A percentile compares a stretch with the other conserved stretches of the same genome.
Evolutionary conservation across 1,140 invertebrate genomes (phyloP).

Genomic region (Babylonia areolata): DNA sequence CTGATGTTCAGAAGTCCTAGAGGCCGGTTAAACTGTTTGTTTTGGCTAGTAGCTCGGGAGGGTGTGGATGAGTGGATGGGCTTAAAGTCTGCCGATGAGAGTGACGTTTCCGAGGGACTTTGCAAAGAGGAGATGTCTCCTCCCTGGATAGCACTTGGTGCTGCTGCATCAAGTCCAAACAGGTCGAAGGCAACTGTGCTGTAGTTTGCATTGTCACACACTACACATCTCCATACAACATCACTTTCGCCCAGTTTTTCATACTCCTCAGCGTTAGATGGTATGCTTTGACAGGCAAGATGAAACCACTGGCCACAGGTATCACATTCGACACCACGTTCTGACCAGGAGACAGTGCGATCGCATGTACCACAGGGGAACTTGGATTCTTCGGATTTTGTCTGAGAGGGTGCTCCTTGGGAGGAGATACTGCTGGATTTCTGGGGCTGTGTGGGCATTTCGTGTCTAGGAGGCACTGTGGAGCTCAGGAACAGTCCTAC

Average conservation of each 20-base stretch:
- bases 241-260: background rate
- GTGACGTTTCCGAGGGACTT: background rate
- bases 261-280: background rate
- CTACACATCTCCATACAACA: background rate
- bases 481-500: too few relatives aligned
- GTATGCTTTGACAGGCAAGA: background rate
- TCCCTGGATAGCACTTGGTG: background rate
- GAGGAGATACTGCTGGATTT: too few relatives aligned
- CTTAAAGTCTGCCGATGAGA: background rate
- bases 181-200: background rate
- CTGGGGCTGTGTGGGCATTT: too few relatives aligned
- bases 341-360: background rate
- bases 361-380: background rate
- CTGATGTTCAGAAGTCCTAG: background rate
- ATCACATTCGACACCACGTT: background rate
- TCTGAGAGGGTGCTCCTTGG: too few relatives aligned
- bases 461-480: too few relatives aligned
- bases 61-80: background rate
- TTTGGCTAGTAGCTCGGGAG: background rate
- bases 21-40: background rate
- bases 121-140: background rate
- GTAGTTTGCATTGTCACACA: conserved; percentile 3
- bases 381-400: background rate
- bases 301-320: background rate
- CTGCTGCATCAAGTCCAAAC: background rate